Conservation (phyloP, 2,113 vertebrate species). For the Rhombomys opimus region DNA sequence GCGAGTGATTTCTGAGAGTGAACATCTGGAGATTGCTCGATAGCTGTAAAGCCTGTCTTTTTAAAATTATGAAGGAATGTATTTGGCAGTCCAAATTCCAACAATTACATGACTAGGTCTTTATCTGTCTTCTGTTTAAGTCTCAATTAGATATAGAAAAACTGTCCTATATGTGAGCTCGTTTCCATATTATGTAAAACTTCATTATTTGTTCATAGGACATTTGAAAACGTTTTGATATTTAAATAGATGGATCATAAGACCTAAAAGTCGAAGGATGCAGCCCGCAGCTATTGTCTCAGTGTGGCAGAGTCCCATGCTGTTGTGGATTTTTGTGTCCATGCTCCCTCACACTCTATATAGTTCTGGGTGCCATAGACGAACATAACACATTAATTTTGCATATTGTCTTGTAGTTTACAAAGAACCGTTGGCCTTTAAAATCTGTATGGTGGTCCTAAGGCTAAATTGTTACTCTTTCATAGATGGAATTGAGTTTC, state of each 20-base stretch:
- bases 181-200: slow-evolving; percentile 49
- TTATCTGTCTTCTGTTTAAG: slow-evolving; percentile 46
- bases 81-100: slow-evolving; percentile 45
- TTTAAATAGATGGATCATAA: slow-evolving; percentile 47
- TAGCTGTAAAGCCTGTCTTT: slow-evolving; percentile 21
- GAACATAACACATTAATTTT: slow-evolving; percentile 41
- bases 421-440: slow-evolving; percentile 49
- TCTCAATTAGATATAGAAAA: slow-evolving; percentile 37
- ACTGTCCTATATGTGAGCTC: slow-evolving; percentile 12
- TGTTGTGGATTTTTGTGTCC: not conserved
- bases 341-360: not conserved
- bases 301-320: not conserved
- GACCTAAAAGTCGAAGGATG: slow-evolving; percentile 17
- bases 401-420: slow-evolving; percentile 51
- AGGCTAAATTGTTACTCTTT: not conserved
- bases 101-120: not conserved
- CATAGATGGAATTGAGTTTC: not conserved
- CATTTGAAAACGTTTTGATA: slow-evolving; percentile 36
- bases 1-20: slow-evolving; percentile 36
- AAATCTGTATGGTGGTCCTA: not conserved
- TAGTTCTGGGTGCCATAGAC: not conserved
- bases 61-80: slow-evolving; percentile 52
- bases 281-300: slow-evolving; percentile 1
- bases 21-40: slow-evolving; percentile 48
- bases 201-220: slow-evolving; percentile 51